phyloP scores from a whole-genome alignment of 2,113 vertebrate species.

The Barnardius zonarius region DNA sequence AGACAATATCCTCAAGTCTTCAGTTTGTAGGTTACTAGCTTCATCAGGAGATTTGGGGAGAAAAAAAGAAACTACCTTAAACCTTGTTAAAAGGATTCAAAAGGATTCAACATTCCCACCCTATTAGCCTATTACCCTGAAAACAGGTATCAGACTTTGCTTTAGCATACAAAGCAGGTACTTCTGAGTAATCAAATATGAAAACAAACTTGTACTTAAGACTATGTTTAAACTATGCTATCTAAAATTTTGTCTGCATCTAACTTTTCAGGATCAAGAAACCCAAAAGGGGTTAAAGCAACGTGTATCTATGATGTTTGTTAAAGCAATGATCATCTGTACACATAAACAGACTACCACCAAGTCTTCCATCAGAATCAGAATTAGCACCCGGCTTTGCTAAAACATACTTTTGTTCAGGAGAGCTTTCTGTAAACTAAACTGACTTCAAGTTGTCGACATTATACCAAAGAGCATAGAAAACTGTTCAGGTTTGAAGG shows the following conservation, averaged over 20 bases:
- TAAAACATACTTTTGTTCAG: not conserved
- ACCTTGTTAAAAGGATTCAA: not conserved
- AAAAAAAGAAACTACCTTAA: not conserved
- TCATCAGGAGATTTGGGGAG: not conserved
- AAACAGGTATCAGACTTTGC: not conserved
- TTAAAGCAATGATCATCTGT: not conserved
- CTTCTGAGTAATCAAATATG: not conserved
- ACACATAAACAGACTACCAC: not conserved
- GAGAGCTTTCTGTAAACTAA: not conserved
- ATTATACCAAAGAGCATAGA: not conserved
- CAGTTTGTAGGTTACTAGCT: not conserved
- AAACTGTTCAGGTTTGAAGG: not conserved
- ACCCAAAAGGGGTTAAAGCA: not conserved
- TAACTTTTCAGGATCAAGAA: not conserved
- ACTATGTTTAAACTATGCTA: not conserved
- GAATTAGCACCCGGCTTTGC: not conserved
- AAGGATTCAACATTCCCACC: not conserved
- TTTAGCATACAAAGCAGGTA: not conserved
- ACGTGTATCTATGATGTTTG: not conserved
- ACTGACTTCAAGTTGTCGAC: not conserved
- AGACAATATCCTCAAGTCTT: not conserved
- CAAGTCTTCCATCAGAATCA: not conserved
- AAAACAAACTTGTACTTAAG: not conserved
- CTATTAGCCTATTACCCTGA: not conserved
- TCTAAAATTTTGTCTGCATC: not conserved